Evolutionary conservation across 2,888 invertebrate genomes (phyloP).

Genomic region (Crocallis elinguaria): DNA sequence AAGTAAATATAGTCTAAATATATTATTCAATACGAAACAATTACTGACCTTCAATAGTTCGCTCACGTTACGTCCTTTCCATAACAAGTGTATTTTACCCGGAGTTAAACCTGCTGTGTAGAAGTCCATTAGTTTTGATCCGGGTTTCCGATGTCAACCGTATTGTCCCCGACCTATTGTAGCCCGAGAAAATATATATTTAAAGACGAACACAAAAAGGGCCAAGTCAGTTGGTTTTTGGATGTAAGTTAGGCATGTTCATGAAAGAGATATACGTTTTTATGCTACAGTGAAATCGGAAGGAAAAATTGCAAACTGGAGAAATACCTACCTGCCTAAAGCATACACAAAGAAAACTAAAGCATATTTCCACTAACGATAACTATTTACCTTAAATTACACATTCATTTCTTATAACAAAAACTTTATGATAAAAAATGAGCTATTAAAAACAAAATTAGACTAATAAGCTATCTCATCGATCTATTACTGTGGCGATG

Average conservation of each 20-base stretch:
- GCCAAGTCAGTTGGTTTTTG: slow-evolving; percentile 17
- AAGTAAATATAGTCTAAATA: too few relatives aligned
- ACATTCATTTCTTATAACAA: too few relatives aligned
- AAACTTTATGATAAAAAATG: too few relatives aligned
- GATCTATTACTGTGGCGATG: too few relatives aligned
- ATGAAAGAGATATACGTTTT: slow-evolving; percentile 17
- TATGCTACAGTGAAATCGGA: too few relatives aligned
- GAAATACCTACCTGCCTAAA: too few relatives aligned
- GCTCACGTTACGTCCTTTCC: slow-evolving; percentile 8
- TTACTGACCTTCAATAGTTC: slow-evolving; percentile 4
- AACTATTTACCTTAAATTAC: too few relatives aligned
- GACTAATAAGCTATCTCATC: too few relatives aligned
- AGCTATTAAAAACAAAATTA: too few relatives aligned
- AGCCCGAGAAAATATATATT: slow-evolving; percentile 17
- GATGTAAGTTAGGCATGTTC: slow-evolving; percentile 21
- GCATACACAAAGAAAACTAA: too few relatives aligned
- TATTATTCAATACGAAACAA: slow-evolving; percentile 8
- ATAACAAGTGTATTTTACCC: slow-evolving; percentile 12
- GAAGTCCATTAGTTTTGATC: slow-evolving; percentile 36
- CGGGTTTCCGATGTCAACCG: slow-evolving; percentile 32
- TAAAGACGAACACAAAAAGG: slow-evolving; percentile 24
- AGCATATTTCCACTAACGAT: too few relatives aligned
- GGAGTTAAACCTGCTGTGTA: slow-evolving; percentile 16
- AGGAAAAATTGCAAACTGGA: too few relatives aligned
- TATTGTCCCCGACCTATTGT: slow-evolving; percentile 30